Base-by-base conservation (phyloP, 1,140 invertebrate species). In the Cyclina sinensis region DNA sequence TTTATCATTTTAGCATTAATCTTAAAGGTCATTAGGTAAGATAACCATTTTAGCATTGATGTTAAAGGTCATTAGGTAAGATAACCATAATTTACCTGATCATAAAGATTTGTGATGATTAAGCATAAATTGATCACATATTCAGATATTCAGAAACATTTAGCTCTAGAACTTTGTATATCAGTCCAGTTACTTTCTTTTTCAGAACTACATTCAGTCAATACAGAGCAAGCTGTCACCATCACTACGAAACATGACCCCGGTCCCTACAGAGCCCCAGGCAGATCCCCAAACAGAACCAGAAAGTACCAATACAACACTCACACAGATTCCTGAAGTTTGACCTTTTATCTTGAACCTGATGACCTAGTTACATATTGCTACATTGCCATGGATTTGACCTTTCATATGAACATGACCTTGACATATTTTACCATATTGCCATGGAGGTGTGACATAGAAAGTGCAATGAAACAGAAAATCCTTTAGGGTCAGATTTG, bases 131-230 rank as follows among this genome's bases (percentile, higher is more conserved):
- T 51, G 11, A 51, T 51, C 48, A 51, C 21, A 51, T 51, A 12
- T 51, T 51, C 48, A 51, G 48, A 12, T 11, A 51, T 11, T 21
- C 48, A 51, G 48, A 12, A 12, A 51, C 11, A 51, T 51, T 51
- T 51, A 21, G 21, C 48, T 51, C n/a, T n/a, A n/a, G n/a, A n/a
- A n/a, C n/a, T n/a, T n/a, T n/a, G n/a, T n/a, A n/a, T n/a, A n/a
- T n/a, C n/a, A n/a, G n/a, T 51, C 18, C 48, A 51, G 43, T 43
- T 27, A 27, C 3, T 35, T 62, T 81, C n/a, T 0, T 11, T 88
- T 88, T 59, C 86, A 88, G 86, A 88, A 88, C 54, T 88, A 88
- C 35, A 74, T 88, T n/a, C 86, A 88, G 65, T 70, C 65, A 14
- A 39, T 83, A 51, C 86, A 88, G 54, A 57, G 24, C 48, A 88